A percentile compares a stretch with the other conserved stretches of the same genome.
Conservation (phyloP, 1,140 invertebrate genomes). For the Ceratoteleas bidentatus region DNA sequence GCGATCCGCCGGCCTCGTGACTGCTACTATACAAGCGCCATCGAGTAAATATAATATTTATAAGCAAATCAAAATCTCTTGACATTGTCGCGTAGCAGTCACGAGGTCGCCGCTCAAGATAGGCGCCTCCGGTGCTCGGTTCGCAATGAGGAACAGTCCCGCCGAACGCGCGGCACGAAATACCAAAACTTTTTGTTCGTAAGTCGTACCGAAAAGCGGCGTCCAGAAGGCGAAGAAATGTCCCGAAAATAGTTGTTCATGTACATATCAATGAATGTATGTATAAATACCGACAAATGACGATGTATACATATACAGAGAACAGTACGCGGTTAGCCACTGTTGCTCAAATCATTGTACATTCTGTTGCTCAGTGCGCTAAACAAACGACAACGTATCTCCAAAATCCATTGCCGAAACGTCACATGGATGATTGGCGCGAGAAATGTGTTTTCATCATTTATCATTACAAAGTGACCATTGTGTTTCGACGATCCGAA, state of each 20-base stretch:
- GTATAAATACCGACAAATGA: constrained; percentile 58
- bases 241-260: constrained; percentile 61
- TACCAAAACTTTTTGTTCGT: constrained; percentile 15
- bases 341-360: constrained; percentile 70
- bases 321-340: constrained; percentile 64
- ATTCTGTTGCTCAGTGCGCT: constrained; percentile 70
- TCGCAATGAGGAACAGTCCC: constrained; percentile 12
- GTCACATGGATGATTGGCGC: constrained; percentile 60
- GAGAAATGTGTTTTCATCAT: constrained; percentile 52
- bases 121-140: constrained; percentile 3
- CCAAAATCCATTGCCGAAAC: constrained; percentile 54
- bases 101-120: constrained; percentile 7
- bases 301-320: constrained; percentile 67
- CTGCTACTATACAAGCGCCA: neutral
- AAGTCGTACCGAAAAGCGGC: constrained; percentile 2
- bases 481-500: constrained; percentile 57
- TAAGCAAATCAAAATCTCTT: constrained; percentile 10
- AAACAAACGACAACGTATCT: constrained; percentile 54
- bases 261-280: constrained; percentile 64
- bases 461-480: constrained; percentile 59
- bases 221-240: constrained; percentile 30
- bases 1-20: constrained; percentile 8
- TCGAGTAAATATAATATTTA: constrained; percentile 10
- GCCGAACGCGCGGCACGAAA: neutral
- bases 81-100: constrained; percentile 8